phyloP scores from a whole-genome alignment of 2,797 vertebrate genomes.

The Neomorphus geoffroyi region DNA sequence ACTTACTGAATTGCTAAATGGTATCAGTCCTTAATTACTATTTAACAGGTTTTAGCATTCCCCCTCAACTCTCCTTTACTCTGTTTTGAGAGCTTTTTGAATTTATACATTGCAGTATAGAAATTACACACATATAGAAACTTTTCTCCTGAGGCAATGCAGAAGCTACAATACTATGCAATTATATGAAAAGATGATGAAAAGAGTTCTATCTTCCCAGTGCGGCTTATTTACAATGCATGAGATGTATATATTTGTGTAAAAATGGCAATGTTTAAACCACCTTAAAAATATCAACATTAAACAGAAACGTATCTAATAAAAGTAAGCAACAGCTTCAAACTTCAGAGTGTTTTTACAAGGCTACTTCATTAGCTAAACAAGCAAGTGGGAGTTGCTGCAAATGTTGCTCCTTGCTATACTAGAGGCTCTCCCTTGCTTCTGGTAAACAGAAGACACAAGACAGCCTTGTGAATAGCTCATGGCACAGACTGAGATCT shows the following conservation, averaged over 20 bases:
- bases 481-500: slow-evolving; percentile 40
- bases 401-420: slow-evolving; percentile 17
- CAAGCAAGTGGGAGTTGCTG: slow-evolving; percentile 17
- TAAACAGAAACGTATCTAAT: not conserved
- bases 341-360: slow-evolving; percentile 52
- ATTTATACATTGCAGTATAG: not conserved
- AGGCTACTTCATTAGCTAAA: slow-evolving; percentile 63
- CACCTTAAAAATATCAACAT: not conserved
- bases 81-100: not conserved
- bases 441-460: slow-evolving; percentile 54
- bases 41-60: not conserved
- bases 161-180: not conserved
- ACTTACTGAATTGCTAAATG: slow-evolving; percentile 4
- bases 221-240: not conserved
- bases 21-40: not conserved
- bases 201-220: not conserved
- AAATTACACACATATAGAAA: not conserved
- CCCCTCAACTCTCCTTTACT: not conserved
- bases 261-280: not conserved
- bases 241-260: not conserved
- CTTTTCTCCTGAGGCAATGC: not conserved
- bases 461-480: slow-evolving; percentile 53
- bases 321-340: slow-evolving; percentile 29
- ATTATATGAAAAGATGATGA: not conserved
- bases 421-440: slow-evolving; percentile 11